phyloP scores from a whole-genome alignment of 2,797 vertebrate species.

The Nannoperca obscura region DNA sequence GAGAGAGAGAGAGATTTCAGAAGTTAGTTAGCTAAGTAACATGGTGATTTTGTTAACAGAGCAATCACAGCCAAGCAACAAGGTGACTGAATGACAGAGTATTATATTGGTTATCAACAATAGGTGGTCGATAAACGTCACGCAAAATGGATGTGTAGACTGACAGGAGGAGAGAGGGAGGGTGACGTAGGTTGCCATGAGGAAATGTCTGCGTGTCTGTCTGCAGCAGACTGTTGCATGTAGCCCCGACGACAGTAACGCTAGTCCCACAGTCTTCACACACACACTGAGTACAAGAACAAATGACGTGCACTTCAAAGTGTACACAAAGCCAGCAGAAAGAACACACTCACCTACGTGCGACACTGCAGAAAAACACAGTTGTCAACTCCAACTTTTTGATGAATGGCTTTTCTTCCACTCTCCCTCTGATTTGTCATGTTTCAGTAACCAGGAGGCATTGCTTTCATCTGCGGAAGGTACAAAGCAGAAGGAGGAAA shows the following conservation, averaged over 20 bases:
- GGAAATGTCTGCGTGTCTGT: slow-evolving; percentile 29
- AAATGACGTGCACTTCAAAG: slow-evolving; percentile 53
- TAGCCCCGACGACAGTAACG: slow-evolving; percentile 24
- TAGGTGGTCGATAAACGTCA: slow-evolving; percentile 45
- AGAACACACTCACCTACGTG: slow-evolving; percentile 35
- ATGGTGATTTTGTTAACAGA: slow-evolving; percentile 32
- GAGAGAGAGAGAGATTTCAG: slow-evolving; percentile 27
- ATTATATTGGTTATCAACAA: slow-evolving; percentile 55
- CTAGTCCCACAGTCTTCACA: slow-evolving; percentile 7
- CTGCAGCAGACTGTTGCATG: slow-evolving; percentile 27
- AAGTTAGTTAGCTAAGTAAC: slow-evolving; percentile 60
- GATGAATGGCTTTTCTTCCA: slow-evolving; percentile 62
- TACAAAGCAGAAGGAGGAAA: slow-evolving; percentile 34
- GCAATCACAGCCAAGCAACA: slow-evolving; percentile 36
- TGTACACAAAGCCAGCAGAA: slow-evolving; percentile 36
- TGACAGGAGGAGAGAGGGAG: slow-evolving; percentile 38
- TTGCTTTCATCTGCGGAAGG: slow-evolving; percentile 49
- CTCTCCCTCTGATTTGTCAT: slow-evolving; percentile 55
- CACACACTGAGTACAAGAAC: not conserved
- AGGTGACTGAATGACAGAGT: slow-evolving; percentile 61
- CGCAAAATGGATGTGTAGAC: slow-evolving; percentile 43
- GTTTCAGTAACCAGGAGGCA: slow-evolving; percentile 56
- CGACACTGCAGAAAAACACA: slow-evolving; percentile 28
- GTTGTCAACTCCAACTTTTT: slow-evolving; percentile 57
- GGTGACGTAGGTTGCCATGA: not conserved